Base-by-base conservation (phyloP, 1,140 invertebrate species). In the Brachionus rubens region DNA sequence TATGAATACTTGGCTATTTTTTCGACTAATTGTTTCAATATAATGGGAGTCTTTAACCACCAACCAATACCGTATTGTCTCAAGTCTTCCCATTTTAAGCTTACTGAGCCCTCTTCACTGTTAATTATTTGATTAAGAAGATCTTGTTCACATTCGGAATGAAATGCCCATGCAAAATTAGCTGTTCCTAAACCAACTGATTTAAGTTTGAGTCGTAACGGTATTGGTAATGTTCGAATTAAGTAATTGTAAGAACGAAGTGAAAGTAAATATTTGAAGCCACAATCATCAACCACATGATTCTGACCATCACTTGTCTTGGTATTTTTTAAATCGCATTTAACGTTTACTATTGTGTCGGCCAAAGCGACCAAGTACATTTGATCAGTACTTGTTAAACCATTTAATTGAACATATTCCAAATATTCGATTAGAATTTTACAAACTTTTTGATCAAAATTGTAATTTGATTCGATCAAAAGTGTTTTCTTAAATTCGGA, bases 241-340 rank as follows among this genome's bases (percentile, higher is more conserved):
- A 99, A 84, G 84, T 98, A 99, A 77, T 91, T 92, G 82, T 96
- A 96, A 83, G 98, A 96, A 79, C 96, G 94, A 91, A 99, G 96
- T 0, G 96, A 94, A 40, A 99, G 84, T 4, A 99, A 85, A 83
- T 97, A 99, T 48, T 96, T 87, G 0, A 99, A 86, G 0, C 96
- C 97, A 85, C 96, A 99, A 83, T 98, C 95, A 84, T 99, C 97
- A 16, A 99, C 86, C 50, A 80, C 1, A 41, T 41, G n/a, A 43
- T n/a, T 40, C 54, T 54, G 48, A 56, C 5, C 28, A 33, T 7
- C 4, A 10, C 24, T 10, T 6, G 47, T 9, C 21, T 40, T 28
- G 40, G 1, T 36, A 19, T 28, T 75, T 41, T 77, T 78, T 77
- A 85, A 81, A 62, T 85, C 84, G 46, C 81, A 79, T 56, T 83